These are phyloP conservation scores for Orientallactaga bullata DNA, from an alignment of 2,113 vertebrate genomes.

Conservation along the genomic window DNA sequence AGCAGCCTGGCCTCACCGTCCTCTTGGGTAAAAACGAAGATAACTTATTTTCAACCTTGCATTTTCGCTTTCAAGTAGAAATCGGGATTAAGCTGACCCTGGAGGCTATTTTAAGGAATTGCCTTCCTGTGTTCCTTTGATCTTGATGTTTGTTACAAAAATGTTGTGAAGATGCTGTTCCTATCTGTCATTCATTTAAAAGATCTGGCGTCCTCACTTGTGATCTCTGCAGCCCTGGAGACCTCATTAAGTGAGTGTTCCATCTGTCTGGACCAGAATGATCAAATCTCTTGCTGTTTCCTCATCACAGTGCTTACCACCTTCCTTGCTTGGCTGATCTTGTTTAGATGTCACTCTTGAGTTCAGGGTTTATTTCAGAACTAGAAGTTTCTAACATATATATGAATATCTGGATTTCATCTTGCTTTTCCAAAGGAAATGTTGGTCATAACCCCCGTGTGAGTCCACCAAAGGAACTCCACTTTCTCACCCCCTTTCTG, in stretches of 20 bases:
- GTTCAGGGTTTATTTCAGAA: not conserved
- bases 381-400: not conserved
- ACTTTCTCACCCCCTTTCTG: not conserved
- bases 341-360: not conserved
- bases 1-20: fast-evolving
- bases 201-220: slow-evolving; percentile 48
- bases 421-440: not conserved
- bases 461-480: not conserved
- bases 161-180: slow-evolving; percentile 52
- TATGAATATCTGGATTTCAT: not conserved
- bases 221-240: slow-evolving; percentile 61
- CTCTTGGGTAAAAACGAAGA: slow-evolving; percentile 27
- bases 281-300: not conserved
- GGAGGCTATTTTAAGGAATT: slow-evolving; percentile 33
- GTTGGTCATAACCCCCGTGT: not conserved
- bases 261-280: not conserved
- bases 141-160: slow-evolving; percentile 35
- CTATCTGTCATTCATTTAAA: slow-evolving; percentile 42
- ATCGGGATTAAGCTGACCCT: slow-evolving; percentile 49
- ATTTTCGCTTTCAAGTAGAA: slow-evolving; percentile 69
- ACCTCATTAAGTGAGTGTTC: slow-evolving; percentile 55
- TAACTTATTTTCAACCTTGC: slow-evolving; percentile 52
- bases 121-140: slow-evolving; percentile 61
- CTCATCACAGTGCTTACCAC: not conserved
- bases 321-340: slow-evolving; percentile 17